phyloP scores from a whole-genome alignment of 1,140 invertebrate species.

The Heliconius eleuchia region DNA sequence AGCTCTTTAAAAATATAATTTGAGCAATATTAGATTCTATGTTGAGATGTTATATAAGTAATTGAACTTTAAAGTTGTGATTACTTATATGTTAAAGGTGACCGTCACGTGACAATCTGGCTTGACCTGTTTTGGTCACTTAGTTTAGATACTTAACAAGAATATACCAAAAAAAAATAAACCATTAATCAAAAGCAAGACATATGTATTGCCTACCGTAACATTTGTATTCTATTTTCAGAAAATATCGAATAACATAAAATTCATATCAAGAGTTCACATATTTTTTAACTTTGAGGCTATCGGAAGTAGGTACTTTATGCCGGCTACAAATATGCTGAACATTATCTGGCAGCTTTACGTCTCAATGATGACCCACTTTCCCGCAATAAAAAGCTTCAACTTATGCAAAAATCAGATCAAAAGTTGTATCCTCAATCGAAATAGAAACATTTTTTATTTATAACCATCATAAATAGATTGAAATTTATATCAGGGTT shows the following conservation, averaged over 20 bases:
- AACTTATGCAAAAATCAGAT: constrained; percentile 11
- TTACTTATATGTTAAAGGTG: no score
- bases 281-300: constrained; percentile 7
- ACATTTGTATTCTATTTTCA: background rate
- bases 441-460: constrained; percentile 44
- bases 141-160: background rate
- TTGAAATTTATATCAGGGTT: constrained; percentile 69
- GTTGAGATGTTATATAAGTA: background rate
- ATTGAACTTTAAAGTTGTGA: background rate
- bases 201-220: background rate
- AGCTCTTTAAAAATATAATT: background rate
- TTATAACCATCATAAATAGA: constrained; percentile 71
- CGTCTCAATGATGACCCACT: constrained; percentile 13
- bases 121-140: background rate
- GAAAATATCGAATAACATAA: background rate
- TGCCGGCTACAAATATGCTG: background rate
- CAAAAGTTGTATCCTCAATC: constrained; percentile 15
- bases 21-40: background rate
- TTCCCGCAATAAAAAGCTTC: background rate
- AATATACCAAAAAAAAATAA: background rate
- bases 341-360: constrained; percentile 15
- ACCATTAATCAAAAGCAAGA: background rate
- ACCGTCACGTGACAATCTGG: background rate
- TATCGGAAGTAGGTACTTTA: background rate
- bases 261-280: background rate